Base-by-base conservation (phyloP, 2,888 invertebrate genomes). In the Drosophila tripunctata region DNA sequence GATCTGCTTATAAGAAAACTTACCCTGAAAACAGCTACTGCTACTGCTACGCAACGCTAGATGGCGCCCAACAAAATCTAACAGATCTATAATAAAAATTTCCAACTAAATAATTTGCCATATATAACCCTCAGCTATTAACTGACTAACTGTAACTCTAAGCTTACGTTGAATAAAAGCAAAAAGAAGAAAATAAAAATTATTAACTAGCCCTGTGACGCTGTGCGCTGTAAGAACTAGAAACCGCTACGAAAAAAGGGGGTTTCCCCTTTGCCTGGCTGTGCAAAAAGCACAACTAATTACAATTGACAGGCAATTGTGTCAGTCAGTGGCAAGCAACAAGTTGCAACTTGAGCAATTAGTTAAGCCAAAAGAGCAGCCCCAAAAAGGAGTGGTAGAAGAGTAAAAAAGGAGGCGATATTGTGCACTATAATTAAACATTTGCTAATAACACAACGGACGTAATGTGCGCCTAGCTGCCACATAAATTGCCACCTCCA, bases 271-370 rank as follows among this genome's bases (percentile, higher is more conserved):
- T 15, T 14, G 1, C 22, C 4, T 0, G n/a, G 10, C 60, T 87
- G 87, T 44, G 67, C 82, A 87, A 85, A 84, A 73, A 81, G 88
- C 84, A 82, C 74, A 88, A 89, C 89, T 86, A 86, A 88, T 78
- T 86, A 75, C 88, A 88, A 88, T 79, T 83, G 81, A 80, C 90
- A 89, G 78, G 80, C 80, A 79, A 82, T 75, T 77, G 74, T 72
- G 82, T 74, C 70, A 68, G 82, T 36, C 51, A 12, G 30, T 51
- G 70, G 47, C 65, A 64, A 64, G 10, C 36, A 70, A 22, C 48
- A 15, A 22, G 35, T 48, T 22, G 47, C 47, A 22, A 22, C 21
- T 30, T 40, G 21, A 10, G 87, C 88, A 85, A 85, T 85, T 88
- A 85, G 88, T 88, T 87, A 67, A 85, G 84, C 88, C 79, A 84